Percentiles rank a stretch among this genome's conserved stretches.
Conservation (phyloP, 2,888 invertebrate genomes). For the Trissoscelio sp. region DNA sequence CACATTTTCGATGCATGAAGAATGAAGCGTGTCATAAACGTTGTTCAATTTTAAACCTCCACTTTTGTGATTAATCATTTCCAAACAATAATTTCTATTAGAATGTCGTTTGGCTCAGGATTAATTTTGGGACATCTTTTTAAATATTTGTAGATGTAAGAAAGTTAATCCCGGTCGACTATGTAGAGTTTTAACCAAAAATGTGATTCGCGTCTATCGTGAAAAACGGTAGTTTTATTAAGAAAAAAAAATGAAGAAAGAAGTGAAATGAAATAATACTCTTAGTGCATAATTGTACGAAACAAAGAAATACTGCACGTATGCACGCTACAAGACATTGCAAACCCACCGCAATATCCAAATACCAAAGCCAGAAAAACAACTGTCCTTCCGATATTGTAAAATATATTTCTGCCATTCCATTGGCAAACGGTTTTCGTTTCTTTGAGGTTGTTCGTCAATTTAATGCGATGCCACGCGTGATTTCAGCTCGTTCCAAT, state of each 20-base stretch:
- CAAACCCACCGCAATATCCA: slow-evolving; percentile 78
- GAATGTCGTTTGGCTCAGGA: neutral
- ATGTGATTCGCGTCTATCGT: slow-evolving; percentile 55
- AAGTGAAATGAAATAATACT: slow-evolving; percentile 64
- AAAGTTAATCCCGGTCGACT: neutral
- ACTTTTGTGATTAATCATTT: slow-evolving; percentile 11
- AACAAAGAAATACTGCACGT: slow-evolving; percentile 57
- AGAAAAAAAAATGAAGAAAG: slow-evolving; percentile 49
- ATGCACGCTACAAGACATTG: slow-evolving; percentile 62
- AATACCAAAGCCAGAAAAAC: slow-evolving; percentile 80
- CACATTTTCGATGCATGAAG: neutral
- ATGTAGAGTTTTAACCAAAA: slow-evolving; percentile 39
- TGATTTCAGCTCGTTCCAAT: slow-evolving; percentile 5
- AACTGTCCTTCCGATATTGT: slow-evolving; percentile 72
- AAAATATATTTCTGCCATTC: slow-evolving; percentile 72
- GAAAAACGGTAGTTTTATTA: slow-evolving; percentile 30
- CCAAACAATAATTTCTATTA: neutral
- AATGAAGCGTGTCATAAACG: slow-evolving; percentile 16
- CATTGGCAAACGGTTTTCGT: slow-evolving; percentile 31
- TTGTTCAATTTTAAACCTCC: slow-evolving; percentile 16
- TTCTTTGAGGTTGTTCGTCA: slow-evolving; percentile 45
- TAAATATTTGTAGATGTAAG: no score
- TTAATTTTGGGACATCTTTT: neutral
- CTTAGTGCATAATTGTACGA: slow-evolving; percentile 71
- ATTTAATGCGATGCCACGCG: slow-evolving; percentile 11